These are phyloP conservation scores for Sebastes glaucus DNA, from an alignment of 2,797 vertebrate species.

Conservation along the genomic window DNA sequence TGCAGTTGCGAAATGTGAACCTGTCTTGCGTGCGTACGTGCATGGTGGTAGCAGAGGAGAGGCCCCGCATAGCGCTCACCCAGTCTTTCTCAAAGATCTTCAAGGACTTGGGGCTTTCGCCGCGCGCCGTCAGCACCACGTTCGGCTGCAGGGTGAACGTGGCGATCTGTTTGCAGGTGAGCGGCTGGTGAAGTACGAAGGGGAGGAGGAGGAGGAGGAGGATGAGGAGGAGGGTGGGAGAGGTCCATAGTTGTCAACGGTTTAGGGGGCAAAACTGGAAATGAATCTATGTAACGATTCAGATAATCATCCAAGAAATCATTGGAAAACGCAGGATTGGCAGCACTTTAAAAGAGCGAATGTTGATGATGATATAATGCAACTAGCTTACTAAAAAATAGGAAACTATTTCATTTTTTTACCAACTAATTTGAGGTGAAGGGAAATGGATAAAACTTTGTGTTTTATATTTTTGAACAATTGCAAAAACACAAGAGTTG, in stretches of 20 bases:
- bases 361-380: not conserved
- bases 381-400: not conserved
- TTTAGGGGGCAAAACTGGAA: not conserved
- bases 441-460: not conserved
- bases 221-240: too few species aligned
- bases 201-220: not conserved
- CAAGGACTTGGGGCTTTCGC: conserved; percentile 95
- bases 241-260: not conserved
- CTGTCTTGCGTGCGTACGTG: conserved; percentile 95
- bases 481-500: not conserved
- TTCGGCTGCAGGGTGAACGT: conserved; percentile 97
- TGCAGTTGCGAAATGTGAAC: conserved; percentile 90
- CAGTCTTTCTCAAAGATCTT: conserved; percentile 98
- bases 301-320: not conserved
- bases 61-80: conserved; percentile 90
- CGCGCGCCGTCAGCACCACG: conserved; percentile 95
- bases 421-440: not conserved
- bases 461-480: not conserved
- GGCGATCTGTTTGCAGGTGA: conserved; percentile 96
- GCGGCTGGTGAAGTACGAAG: conserved; percentile 18
- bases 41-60: conserved; percentile 98
- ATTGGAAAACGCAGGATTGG: not conserved
- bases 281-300: not conserved
- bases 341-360: not conserved
- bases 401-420: not conserved